Conservation (phyloP, 2,113 vertebrate species). For the Rhizomys pruinosus region DNA sequence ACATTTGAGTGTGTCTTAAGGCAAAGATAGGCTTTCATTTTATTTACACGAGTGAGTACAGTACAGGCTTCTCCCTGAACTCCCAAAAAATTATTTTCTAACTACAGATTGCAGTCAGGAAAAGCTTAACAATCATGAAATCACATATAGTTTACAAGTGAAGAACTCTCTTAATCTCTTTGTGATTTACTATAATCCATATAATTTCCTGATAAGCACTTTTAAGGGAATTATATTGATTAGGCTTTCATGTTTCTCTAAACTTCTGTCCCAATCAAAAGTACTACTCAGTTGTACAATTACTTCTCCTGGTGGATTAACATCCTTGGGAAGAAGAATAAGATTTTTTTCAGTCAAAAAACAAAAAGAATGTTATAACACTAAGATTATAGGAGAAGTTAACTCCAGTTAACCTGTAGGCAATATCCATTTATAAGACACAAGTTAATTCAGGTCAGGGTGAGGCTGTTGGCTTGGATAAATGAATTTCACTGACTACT, state of each 20-base stretch:
- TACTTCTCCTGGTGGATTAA: conserved; percentile 12
- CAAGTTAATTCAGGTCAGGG: background rate
- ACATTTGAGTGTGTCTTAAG: background rate
- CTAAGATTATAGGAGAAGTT: background rate
- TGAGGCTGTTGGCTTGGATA: background rate
- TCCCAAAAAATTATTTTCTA: background rate
- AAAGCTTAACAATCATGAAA: background rate
- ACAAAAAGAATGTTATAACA: background rate
- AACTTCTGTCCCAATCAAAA: conserved; percentile 4
- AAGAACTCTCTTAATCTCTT: background rate
- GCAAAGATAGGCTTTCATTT: background rate
- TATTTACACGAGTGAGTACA: background rate
- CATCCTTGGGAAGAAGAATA: background rate
- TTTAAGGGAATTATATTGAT: conserved; percentile 12
- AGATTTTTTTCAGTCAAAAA: conserved; percentile 1
- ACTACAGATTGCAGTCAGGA: background rate
- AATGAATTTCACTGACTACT: background rate
- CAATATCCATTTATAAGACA: background rate
- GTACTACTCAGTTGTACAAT: background rate
- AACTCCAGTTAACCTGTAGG: background rate
- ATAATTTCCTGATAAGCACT: background rate
- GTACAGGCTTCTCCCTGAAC: no score
- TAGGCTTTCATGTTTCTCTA: conserved; percentile 40
- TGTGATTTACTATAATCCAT: background rate
- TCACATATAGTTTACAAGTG: background rate